Conservation (phyloP, 2,888 invertebrate genomes). For the Chrysomela aeneicollis region DNA sequence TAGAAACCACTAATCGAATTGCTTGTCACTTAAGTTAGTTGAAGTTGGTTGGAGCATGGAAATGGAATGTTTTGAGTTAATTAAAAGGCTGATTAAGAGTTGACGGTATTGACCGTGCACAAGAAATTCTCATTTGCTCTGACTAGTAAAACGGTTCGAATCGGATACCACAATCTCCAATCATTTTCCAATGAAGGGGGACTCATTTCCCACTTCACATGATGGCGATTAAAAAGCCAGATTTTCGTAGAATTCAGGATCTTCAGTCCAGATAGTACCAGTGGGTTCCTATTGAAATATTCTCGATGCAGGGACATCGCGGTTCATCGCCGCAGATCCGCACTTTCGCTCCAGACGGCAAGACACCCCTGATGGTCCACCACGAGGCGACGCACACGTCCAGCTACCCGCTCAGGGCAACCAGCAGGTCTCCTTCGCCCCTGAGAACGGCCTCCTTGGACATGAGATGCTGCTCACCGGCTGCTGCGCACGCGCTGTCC, state of each 20-base stretch:
- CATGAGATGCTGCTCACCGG: constrained; percentile 71
- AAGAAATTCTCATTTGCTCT: neutral
- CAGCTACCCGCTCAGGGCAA: constrained; percentile 61
- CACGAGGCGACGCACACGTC: constrained; percentile 57
- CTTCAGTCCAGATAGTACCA: no score
- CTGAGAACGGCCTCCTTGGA: constrained; percentile 80
- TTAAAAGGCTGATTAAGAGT: neutral
- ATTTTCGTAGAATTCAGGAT: no score
- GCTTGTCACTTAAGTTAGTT: neutral
- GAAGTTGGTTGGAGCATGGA: neutral
- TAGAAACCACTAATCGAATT: neutral
- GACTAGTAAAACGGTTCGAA: neutral
- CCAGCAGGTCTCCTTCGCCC: constrained; percentile 79
- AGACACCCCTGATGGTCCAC: constrained; percentile 62
- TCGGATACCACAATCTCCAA: no score
- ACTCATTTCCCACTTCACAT: no score
- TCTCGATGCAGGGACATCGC: constrained; percentile 69
- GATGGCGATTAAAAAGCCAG: no score
- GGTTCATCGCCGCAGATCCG: constrained; percentile 86
- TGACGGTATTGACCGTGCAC: neutral
- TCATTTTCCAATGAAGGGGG: no score
- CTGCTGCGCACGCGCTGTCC: constrained; percentile 53
- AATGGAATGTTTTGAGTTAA: neutral
- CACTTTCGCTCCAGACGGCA: constrained; percentile 83
- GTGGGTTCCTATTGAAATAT: no score